Percentiles rank a stretch among this genome's conserved stretches.
phyloP scores from a whole-genome alignment of 2,113 vertebrate genomes.

The Chionomys nivalis region DNA sequence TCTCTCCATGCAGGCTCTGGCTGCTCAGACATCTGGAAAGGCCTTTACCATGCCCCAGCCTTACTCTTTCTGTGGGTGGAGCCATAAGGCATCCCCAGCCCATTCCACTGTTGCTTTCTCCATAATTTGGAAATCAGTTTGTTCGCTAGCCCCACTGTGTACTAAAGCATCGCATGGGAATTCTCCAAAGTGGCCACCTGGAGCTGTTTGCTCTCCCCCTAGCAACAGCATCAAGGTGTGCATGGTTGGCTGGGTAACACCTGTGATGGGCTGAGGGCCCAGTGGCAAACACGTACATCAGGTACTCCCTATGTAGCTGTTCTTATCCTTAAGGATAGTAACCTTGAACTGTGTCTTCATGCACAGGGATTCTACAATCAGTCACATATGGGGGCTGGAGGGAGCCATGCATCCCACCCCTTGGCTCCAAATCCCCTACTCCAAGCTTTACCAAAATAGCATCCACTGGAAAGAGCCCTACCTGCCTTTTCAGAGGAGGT shows the following conservation, averaged over 20 bases:
- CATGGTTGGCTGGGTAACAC: not conserved
- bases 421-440: not conserved
- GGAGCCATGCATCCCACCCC: not conserved
- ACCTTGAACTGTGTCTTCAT: not conserved
- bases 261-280: not conserved
- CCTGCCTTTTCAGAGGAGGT: constrained; percentile 91
- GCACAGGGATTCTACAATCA: not conserved
- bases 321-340: not conserved
- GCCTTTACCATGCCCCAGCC: not conserved
- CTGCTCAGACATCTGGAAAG: not conserved
- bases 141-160: not conserved
- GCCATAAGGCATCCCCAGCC: not conserved
- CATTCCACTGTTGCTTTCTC: not conserved
- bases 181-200: not conserved
- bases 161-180: not conserved
- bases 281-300: not conserved
- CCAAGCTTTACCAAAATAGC: not conserved
- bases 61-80: fast-evolving
- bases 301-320: not conserved
- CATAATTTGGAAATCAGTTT: not conserved
- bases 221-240: not conserved
- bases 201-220: not conserved
- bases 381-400: not conserved
- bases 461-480: constrained; percentile 84
- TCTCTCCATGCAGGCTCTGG: not conserved